Evolutionary conservation across 2,113 vertebrate species (phyloP), one percentile per base, ranked within the genome.

Genomic region (Equus quagga): DNA sequence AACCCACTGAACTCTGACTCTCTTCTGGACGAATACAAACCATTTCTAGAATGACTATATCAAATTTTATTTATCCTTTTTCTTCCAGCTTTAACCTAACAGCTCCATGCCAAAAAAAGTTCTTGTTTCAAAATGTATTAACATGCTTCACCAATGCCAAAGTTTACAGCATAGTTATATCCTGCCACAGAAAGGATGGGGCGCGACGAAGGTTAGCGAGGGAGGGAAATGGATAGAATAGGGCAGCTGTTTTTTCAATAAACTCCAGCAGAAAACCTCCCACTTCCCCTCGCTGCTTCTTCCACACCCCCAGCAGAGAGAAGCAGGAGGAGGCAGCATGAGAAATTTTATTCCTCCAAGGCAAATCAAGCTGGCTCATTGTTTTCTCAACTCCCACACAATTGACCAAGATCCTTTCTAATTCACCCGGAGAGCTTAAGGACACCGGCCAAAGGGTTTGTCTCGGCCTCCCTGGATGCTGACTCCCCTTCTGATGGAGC

Each of bases 151-250:
- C 79, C 67, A 65, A 86, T 96, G 97, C 98, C 98, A 98, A 98
- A 97, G 97, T 98, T 98, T 97, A 96, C 92, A 96, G 79, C 95
- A 83, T 46, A 91, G 92, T 91, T 98, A 83, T 54, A 97, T 97
- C 95, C 97, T 97, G 93, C 96, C 92, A 33, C 58, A 97, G 91
- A 51, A 49, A 95, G 89, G 88, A 49, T 23, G 67, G 65, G 67
- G 69, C 2, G 36, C n/a, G 81, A 41, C 15, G 9, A 33, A 33
- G 9, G 28, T 5, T 24, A 18, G 7, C 36, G 24, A 23, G 21
- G 49, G 83, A 33, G 65, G 82, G 41, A 9, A 54, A 60, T 13
- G n/a, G 92, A 60, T 13, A 31, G 92, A 93, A 46, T 6, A 15
- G 86, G 95, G 69, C 96, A 91, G 97, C 94, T 96, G 75, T 88